Evolutionary conservation across 2,113 vertebrate species (phyloP).

Genomic region (Ammodramus savannarum): DNA sequence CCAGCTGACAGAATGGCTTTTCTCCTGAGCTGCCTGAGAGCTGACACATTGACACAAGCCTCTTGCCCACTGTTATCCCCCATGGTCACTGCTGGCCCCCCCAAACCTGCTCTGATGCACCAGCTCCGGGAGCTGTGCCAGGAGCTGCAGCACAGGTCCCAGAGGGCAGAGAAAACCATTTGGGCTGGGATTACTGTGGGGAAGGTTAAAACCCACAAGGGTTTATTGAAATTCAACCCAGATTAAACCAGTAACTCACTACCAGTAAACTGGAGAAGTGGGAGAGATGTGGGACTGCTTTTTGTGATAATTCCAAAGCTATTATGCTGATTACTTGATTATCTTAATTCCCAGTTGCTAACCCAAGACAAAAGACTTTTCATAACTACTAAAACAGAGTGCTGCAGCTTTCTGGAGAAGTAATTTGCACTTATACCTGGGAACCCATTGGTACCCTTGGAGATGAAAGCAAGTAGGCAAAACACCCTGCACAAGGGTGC

Average conservation of each 20-base stretch:
- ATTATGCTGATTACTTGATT: constrained; percentile 12
- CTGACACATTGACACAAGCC: background rate
- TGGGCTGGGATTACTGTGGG: background rate
- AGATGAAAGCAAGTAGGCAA: background rate
- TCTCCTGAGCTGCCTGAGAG: background rate
- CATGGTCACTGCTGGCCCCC: fast-evolving
- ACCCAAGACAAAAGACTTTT: background rate
- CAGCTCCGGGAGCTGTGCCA: background rate
- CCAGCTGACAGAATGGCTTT: background rate
- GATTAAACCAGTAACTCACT: constrained; percentile 13
- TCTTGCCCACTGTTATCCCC: background rate
- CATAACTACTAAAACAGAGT: background rate
- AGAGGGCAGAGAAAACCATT: background rate
- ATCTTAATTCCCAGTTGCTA: background rate
- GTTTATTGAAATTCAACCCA: background rate
- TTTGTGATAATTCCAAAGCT: background rate
- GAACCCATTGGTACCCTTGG: background rate
- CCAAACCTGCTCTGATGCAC: background rate
- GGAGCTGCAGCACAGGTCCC: background rate
- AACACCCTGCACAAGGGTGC: background rate
- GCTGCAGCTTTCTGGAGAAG: background rate
- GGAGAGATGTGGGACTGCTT: background rate
- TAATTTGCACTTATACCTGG: background rate
- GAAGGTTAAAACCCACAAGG: background rate
- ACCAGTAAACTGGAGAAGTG: background rate